These are phyloP conservation scores for Acrobeloides nanus DNA, from an alignment of 2,888 invertebrate genomes.

Conservation along the genomic window DNA sequence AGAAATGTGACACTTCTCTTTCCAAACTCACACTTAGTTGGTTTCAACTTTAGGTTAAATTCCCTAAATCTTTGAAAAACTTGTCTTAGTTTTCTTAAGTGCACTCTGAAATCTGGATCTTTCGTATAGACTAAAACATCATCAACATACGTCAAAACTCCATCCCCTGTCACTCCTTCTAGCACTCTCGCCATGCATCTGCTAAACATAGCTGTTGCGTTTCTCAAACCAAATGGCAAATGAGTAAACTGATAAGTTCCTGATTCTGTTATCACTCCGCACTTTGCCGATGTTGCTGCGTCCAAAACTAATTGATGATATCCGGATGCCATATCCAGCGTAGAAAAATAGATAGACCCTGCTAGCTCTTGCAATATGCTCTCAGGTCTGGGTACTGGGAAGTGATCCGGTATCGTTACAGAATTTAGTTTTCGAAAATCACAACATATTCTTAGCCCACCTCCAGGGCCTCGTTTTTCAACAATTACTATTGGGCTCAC, in stretches of 20 bases:
- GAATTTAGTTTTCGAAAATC: too few relatives aligned
- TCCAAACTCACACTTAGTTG: conserved; percentile 16
- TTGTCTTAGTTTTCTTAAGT: not conserved
- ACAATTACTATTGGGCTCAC: conserved; percentile 18
- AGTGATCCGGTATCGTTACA: too few relatives aligned
- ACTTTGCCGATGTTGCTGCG: too few relatives aligned
- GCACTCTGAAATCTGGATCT: not conserved
- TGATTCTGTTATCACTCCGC: conserved; percentile 17
- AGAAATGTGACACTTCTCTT: conserved; percentile 5
- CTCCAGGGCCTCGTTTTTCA: too few relatives aligned
- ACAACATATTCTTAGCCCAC: too few relatives aligned
- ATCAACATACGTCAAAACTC: conserved; percentile 15
- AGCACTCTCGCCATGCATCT: conserved; percentile 12
- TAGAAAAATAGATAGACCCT: too few relatives aligned
- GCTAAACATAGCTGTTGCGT: conserved; percentile 16
- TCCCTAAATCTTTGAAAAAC: conserved; percentile 4
- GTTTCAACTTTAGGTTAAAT: conserved; percentile 8
- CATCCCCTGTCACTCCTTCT: conserved; percentile 10
- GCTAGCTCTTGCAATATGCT: too few relatives aligned
- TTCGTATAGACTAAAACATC: conserved; percentile 3
- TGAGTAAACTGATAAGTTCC: conserved; percentile 18
- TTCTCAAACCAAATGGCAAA: conserved; percentile 18
- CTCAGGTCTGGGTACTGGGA: too few relatives aligned
- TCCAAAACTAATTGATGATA: too few relatives aligned
- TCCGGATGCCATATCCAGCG: too few relatives aligned